Evolutionary conservation across 2,797 vertebrate genomes (phyloP).

Genomic region (Acanthiza pusilla): DNA sequence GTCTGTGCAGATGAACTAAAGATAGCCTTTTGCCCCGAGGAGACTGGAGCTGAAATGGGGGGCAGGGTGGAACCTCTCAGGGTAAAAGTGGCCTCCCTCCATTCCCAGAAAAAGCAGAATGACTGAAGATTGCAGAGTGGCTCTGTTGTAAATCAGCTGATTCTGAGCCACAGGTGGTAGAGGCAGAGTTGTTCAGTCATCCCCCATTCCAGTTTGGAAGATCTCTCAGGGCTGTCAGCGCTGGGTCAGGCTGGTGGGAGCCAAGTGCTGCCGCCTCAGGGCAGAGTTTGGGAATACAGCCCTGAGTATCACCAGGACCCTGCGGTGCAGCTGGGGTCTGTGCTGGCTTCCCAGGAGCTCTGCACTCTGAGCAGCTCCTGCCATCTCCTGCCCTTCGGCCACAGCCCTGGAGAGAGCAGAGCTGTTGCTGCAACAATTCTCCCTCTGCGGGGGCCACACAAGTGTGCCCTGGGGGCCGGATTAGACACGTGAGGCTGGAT

Average conservation of each 20-base stretch:
- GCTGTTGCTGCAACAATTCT: no score
- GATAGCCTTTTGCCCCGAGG: not conserved
- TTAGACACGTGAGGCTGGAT: accelerated
- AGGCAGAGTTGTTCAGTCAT: not conserved
- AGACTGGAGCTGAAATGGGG: not conserved
- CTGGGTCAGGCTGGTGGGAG: not conserved
- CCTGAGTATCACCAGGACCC: not conserved
- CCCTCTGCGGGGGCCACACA: accelerated
- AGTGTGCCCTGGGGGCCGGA: not conserved
- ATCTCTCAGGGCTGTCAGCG: not conserved
- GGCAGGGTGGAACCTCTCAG: not conserved
- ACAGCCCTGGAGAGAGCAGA: not conserved
- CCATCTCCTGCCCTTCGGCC: not conserved
- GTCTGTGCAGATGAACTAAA: not conserved
- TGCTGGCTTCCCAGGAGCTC: not conserved
- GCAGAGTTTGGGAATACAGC: not conserved
- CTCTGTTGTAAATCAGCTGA: not conserved
- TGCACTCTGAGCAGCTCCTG: not conserved
- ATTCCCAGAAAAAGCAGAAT: not conserved
- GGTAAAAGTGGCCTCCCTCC: not conserved
- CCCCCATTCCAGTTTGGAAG: not conserved
- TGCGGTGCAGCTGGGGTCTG: not conserved
- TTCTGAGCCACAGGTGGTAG: not conserved
- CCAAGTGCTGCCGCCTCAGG: not conserved
- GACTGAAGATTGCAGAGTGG: not conserved